Base-by-base conservation (phyloP, 2,888 invertebrate species). In the Melanchra persicariae region DNA sequence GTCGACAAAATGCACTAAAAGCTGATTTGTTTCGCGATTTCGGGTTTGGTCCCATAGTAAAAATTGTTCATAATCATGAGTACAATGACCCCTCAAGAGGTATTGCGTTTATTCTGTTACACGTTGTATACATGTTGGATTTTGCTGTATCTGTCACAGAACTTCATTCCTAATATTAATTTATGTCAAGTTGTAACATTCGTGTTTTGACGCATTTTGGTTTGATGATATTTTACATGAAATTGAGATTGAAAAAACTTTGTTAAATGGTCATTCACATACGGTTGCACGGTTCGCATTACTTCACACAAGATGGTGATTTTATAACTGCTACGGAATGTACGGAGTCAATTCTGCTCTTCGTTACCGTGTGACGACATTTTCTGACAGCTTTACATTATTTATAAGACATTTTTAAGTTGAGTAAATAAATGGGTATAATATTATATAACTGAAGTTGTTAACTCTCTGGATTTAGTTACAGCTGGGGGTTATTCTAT, bases 321-420 rank as follows among this genome's bases (percentile, higher is more conserved):
- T 70, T 66, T 63, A 73, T 61, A 65, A 70, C 62, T 77, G 63
- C 60, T 74, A 70, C 66, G 54, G 60, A 72, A 81, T 73, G 66
- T 77, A 71, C 58, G 54, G 66, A 74, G 66, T 73, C 54, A 72
- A 60, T 65, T 57, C 45, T 70, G 77, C 65, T 70, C 75, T 78
- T 82, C 82, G 85, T 86, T 89, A 89, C 87, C 86, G 83, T 84
- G 74, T 77, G 72, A 82, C 84, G 85, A 88, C 85, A 88, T 87
- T 90, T 91, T 90, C 87, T 87, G 92, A 94, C 93, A 94, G 94
- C 94, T 95, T 95, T 94, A 94, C 90, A 93, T 93, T 91, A 89
- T 92, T 91, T 91, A 81, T 93, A 94, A 92, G 92, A 81, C 63
- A 84, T 85, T 88, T 89, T 87, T 84, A 76, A 66, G 84, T 87